Base-by-base conservation (phyloP, 2,888 invertebrate genomes). In the Erebia palarica region DNA sequence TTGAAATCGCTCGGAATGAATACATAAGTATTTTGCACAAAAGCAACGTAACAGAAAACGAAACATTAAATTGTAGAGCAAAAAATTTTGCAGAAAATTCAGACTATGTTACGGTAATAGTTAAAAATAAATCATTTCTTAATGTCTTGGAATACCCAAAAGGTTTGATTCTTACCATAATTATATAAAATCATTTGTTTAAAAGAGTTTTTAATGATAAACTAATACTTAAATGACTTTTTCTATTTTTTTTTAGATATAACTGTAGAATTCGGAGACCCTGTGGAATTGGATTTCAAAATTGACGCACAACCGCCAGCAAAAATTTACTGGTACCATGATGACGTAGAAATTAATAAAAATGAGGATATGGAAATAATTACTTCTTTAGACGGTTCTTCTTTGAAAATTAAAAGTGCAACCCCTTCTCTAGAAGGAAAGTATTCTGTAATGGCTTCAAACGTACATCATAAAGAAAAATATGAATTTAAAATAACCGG, bases 41-140 rank as follows among this genome's bases (percentile, higher is more conserved):
- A 49, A 76, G 81, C 3, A 79, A 76, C 44, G 77, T 81, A 1
- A 79, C 69, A 1, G 75, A 71, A 59, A 86, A 82, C 69, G 64
- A 49, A 0, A 82, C 81, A 3, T 88, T 84, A 65, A 75, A 76
- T 67, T 90, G 89, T 72, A 78, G 68, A 75, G 87, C 86, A 0
- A 73, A 21, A 10, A 88, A 87, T 68, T 42, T 63, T 9, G 85
- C 81, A 7, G 59, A 64, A 8, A 71, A 75, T 55, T 59, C 55
- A 1, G 66, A 76, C 64, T 67, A 44, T 55, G 68, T 84, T 13
- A 21, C 75, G 51, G 78, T 86, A 21, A 70, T 75, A 74, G 79
- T 78, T 3, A 72, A 71, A 18, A 71, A 57, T 1, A 76, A 70
- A 18, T 49, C 11, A 3, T 79, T 76, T 65, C 78, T 84, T 49